These are phyloP conservation scores for Drosophila bocki DNA, from an alignment of 1,140 invertebrate species.

Conservation along the genomic window DNA sequence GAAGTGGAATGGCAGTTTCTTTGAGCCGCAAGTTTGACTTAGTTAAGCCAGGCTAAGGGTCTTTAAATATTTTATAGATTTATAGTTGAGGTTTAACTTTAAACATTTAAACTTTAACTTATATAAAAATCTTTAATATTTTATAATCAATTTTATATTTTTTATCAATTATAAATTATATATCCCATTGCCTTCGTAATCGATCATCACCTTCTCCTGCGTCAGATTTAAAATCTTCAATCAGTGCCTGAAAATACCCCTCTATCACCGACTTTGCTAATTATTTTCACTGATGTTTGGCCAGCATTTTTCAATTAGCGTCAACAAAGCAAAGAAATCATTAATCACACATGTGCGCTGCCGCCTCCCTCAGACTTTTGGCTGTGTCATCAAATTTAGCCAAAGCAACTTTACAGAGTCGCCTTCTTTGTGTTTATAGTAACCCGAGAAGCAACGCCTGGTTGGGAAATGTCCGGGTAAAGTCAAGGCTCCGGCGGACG, in stretches of 20 bases:
- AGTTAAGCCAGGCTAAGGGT: not conserved
- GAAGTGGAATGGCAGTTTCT: not conserved
- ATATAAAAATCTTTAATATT: too few relatives aligned
- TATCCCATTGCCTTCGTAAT: not conserved
- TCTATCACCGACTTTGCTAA: slow-evolving; percentile 1
- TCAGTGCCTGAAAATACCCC: slow-evolving; percentile 13
- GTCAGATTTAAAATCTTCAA: slow-evolving; percentile 24
- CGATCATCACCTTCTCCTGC: slow-evolving; percentile 12
- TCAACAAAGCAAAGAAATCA: slow-evolving; percentile 71
- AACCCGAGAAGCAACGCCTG: slow-evolving; percentile 49
- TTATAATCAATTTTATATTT: too few relatives aligned
- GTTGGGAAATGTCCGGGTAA: slow-evolving; percentile 21
- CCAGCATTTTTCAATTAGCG: slow-evolving; percentile 75
- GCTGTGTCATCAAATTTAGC: slow-evolving; percentile 64
- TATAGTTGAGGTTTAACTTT: not conserved
- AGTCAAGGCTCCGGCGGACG: slow-evolving; percentile 22
- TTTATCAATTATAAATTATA: too few relatives aligned
- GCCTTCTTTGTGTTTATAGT: slow-evolving; percentile 33
- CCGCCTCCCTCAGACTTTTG: slow-evolving; percentile 28
- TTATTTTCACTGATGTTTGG: slow-evolving; percentile 37
- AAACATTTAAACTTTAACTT: too few relatives aligned
- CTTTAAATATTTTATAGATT: slow-evolving; percentile 1
- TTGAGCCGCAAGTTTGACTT: not conserved
- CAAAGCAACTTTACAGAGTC: slow-evolving; percentile 49
- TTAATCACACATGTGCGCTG: slow-evolving; percentile 60